These are phyloP conservation scores for Chaitophorus viminalis DNA, from an alignment of 2,888 invertebrate genomes.

Conservation along the genomic window DNA sequence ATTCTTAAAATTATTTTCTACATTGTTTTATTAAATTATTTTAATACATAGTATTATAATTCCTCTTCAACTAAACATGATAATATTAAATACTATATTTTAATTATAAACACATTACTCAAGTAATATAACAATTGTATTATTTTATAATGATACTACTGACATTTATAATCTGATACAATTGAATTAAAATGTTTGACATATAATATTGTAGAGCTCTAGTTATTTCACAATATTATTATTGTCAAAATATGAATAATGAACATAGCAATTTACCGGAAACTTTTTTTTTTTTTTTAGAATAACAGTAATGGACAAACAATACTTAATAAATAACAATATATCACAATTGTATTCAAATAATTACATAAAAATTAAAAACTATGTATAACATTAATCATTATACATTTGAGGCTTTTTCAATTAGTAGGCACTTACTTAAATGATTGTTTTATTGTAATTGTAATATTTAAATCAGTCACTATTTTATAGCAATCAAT, in stretches of 20 bases:
- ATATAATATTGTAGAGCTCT: neutral
- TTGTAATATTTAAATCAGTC: conserved; percentile 45
- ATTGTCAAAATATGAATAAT: conserved; percentile 27
- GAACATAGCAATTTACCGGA: neutral
- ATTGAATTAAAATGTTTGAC: neutral
- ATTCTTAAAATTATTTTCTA: neutral
- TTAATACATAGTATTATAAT: neutral
- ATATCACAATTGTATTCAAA: conserved; percentile 50
- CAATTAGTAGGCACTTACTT: conserved; percentile 25
- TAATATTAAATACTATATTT: conserved; percentile 2
- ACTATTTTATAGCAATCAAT: conserved; percentile 9
- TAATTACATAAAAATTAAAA: conserved; percentile 36
- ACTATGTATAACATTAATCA: neutral
- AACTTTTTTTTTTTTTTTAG: neutral
- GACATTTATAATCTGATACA: neutral
- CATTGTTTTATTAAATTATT: neutral
- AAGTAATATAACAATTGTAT: neutral
- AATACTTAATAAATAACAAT: conserved; percentile 34
- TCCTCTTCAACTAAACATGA: neutral
- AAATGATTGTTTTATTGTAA: conserved; percentile 36
- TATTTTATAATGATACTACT: neutral
- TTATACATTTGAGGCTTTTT: neutral
- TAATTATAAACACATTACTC: conserved; percentile 8
- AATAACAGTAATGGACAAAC: conserved; percentile 45
- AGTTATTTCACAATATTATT: neutral